These are phyloP conservation scores for Drosophila azteca DNA, from an alignment of 1,140 invertebrate genomes.

Conservation along the genomic window DNA sequence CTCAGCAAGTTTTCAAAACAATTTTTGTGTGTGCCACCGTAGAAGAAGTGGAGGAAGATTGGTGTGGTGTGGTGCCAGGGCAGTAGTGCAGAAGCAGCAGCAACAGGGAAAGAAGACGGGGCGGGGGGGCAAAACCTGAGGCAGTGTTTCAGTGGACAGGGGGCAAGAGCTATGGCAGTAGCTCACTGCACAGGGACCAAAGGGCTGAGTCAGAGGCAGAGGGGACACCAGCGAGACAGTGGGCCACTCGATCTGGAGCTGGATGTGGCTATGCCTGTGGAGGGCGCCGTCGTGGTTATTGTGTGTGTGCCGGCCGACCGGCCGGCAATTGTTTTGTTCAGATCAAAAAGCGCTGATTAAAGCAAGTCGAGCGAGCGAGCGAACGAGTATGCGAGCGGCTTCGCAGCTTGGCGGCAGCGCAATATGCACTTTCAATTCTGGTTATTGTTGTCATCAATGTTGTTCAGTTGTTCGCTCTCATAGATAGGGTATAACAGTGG, in stretches of 20 bases:
- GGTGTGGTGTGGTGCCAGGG: not conserved
- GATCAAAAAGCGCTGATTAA: conserved; percentile 76
- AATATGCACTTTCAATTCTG: conserved; percentile 59
- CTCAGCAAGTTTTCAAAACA: conserved; percentile 73
- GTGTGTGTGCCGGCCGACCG: conserved; percentile 26
- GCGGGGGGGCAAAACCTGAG: not conserved
- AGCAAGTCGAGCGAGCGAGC: conserved; percentile 47
- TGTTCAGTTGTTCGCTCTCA: conserved; percentile 17
- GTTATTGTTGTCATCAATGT: conserved; percentile 64
- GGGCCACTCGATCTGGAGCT: no score
- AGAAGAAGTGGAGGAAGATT: conserved; percentile 4
- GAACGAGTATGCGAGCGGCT: not conserved
- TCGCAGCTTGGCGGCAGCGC: conserved; percentile 31
- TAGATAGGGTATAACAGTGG: not conserved
- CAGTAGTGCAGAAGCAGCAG: not conserved
- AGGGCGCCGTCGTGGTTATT: conserved; percentile 25
- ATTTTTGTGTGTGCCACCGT: conserved; percentile 43
- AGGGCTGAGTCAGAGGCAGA: no score
- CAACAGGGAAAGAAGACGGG: not conserved
- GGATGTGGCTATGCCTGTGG: not conserved
- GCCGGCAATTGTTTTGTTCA: conserved; percentile 69
- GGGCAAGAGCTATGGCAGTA: no score
- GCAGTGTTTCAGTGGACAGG: no score
- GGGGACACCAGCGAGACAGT: no score
- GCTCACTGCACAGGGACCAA: no score